Evolutionary conservation across 2,797 vertebrate genomes (phyloP), one percentile per base, ranked within the genome.

Genomic region (Fistularia tabacaria): DNA sequence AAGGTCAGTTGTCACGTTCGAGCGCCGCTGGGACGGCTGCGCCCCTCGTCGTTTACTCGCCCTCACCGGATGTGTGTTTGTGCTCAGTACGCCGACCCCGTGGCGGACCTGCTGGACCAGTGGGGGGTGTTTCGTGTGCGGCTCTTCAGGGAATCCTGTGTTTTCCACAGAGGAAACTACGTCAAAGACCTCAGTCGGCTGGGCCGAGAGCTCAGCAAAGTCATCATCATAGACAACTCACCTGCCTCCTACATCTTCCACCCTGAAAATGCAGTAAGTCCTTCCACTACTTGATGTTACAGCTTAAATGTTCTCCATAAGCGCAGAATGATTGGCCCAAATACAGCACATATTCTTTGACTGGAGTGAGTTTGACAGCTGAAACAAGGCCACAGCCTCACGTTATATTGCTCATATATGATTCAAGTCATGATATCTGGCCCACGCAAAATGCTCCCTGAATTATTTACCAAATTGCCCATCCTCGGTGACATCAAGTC

Each of bases 171-270:
- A 68, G 97, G 97, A 65, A 98, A 98, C 91, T 99, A 99, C 0
- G 97, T 99, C 80, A 99, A 99, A 91, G 97, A 99, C 90, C 92
- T 99, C 82, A 98, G 96, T 77, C 94, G 93, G 53, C 91, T 98
- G 71, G 97, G 97, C 59, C 91, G 97, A 72, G 94, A 95, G 82
- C 93, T 99, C 89, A 93, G 89, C 76, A 94, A 93, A 87, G 95
- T 98, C 77, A 95, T 99, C 85, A 99, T 98, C 52, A 90, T 99
- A 47, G 97, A 99, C 91, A 99, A 99, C 85, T 99, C 97, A 25
- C 97, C 97, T 53, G 97, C 97, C 75, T 99, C 96, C 25, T 99
- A 99, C 83, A 97, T 97, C 92, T 99, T 99, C 92, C 97, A 99
- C 70, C 97, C 96, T 1, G 97, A 99, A 86, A 98, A 98, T 45